Evolutionary conservation across 2,888 invertebrate genomes (phyloP), one percentile per base, ranked within the genome.

Genomic region (Mesorhabditis belari): DNA sequence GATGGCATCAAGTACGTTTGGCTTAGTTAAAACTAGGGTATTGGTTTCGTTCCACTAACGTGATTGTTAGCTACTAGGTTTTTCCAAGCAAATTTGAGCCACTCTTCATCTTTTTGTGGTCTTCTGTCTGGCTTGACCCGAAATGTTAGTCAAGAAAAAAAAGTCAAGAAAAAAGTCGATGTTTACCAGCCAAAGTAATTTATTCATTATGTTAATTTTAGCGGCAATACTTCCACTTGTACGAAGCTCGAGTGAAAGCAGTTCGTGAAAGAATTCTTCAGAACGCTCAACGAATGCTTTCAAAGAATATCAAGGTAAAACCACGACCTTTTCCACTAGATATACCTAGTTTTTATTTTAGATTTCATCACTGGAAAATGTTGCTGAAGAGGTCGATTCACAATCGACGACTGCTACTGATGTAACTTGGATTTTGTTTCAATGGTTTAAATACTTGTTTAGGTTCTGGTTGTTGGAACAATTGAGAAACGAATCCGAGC

Each of bases 391-490:
- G 17, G 51, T 9, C 9, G 51, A 51, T 51, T 9, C n/a, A n/a
- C 9, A 12, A 51, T 51, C 21, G n/a, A 17, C 21, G 17, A 9
- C 19, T 19, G 51, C 23, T n/a, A 23, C n/a, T 35, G 44, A 35
- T 35, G 44, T 6, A n/a, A n/a, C n/a, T n/a, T n/a, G n/a, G n/a
- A n/a, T n/a, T n/a, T n/a, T n/a, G n/a, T n/a, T n/a, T n/a, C n/a
- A n/a, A n/a, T n/a, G n/a, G n/a, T n/a, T n/a, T n/a, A n/a, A n/a
- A 23, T 17, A 19, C 19, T 35, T 35, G n/a, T 5, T 19, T 56
- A 64, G 51, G 62, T 61, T 6, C 35, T 73, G 9, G 65, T 73
- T 17, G 55, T 71, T n/a, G 73, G 73, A 12, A 65, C 68, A 9
- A 64, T 71, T 19, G 65, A 65, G 23, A 73, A 73, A 49, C 49